These are phyloP conservation scores for Gnathochromis pfefferi DNA, from an alignment of 2,113 vertebrate genomes.

Conservation along the genomic window DNA sequence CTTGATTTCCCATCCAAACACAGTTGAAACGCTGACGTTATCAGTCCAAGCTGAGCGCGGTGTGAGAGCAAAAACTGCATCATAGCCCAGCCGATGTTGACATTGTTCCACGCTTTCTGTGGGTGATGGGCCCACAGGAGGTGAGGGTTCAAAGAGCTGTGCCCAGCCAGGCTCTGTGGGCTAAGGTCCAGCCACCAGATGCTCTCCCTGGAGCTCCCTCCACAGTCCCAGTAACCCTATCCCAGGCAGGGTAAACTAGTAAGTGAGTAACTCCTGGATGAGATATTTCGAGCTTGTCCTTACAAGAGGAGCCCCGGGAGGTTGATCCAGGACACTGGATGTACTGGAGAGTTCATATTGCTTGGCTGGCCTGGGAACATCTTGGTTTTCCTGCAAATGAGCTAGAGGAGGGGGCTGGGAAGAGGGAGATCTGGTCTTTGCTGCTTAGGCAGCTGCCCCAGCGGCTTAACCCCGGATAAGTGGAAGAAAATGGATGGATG, in stretches of 20 bases:
- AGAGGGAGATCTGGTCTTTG: not conserved
- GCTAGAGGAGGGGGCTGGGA: not conserved
- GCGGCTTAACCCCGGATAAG: accelerated
- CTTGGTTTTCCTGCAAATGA: not conserved
- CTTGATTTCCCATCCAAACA: not conserved
- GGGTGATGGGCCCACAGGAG: not conserved
- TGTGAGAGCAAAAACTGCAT: not conserved
- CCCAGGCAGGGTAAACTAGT: not conserved
- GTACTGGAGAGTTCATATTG: not conserved
- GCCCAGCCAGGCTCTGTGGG: not conserved
- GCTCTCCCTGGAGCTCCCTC: not conserved
- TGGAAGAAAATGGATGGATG: not conserved
- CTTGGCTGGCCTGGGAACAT: not conserved
- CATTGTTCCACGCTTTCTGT: not conserved
- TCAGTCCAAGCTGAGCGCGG: accelerated
- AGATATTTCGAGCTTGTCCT: not conserved
- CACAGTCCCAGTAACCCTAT: not conserved
- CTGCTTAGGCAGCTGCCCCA: accelerated
- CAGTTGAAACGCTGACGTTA: accelerated
- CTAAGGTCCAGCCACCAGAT: not conserved
- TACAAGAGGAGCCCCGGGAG: accelerated
- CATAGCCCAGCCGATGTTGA: accelerated
- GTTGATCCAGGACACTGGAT: not conserved
- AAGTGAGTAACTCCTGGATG: not conserved
- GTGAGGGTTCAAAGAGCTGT: not conserved